These are phyloP conservation scores for Donacobius atricapilla DNA, from an alignment of 2,113 vertebrate species.

Conservation along the genomic window DNA sequence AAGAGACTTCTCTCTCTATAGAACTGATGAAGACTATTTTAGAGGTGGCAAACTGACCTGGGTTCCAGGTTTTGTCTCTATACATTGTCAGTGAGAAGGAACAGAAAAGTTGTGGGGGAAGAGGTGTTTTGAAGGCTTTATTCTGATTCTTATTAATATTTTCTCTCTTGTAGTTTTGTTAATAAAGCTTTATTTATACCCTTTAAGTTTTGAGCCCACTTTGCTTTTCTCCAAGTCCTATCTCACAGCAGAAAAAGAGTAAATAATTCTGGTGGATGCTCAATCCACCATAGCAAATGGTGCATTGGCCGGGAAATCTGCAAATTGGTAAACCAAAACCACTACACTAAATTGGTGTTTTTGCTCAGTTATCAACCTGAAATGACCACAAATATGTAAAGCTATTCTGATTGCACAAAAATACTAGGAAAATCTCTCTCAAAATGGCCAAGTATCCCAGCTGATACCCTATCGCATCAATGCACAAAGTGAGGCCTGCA, in stretches of 20 bases:
- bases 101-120: background rate
- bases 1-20: background rate
- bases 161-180: background rate
- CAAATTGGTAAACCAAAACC: background rate
- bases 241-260: background rate
- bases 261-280: background rate
- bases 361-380: background rate
- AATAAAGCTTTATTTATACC: background rate
- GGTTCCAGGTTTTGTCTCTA: background rate
- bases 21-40: background rate
- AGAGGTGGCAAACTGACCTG: background rate
- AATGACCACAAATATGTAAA: background rate
- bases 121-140: background rate
- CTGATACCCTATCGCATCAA: background rate
- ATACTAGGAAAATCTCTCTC: background rate
- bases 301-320: background rate
- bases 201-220: background rate
- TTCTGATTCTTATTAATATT: background rate
- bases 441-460: background rate
- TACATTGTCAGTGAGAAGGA: background rate
- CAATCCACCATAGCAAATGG: background rate
- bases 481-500: background rate
- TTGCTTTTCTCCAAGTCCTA: background rate
- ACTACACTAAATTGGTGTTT: background rate
- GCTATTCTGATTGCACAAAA: background rate